These are phyloP conservation scores for Typhlichthys subterraneus DNA, from an alignment of 2,797 vertebrate genomes.

Conservation along the genomic window DNA sequence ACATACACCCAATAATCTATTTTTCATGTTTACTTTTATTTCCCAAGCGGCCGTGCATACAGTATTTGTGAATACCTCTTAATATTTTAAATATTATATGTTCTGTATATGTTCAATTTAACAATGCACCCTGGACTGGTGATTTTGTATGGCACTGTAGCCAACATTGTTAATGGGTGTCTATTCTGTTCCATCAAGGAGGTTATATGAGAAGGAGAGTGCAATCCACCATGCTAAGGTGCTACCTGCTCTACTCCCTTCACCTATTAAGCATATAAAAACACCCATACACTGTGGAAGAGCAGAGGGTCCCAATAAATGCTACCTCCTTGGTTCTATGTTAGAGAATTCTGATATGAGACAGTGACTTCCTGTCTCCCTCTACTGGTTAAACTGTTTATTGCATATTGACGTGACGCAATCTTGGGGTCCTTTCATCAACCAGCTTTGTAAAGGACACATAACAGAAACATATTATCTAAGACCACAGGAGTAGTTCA, in stretches of 20 bases:
- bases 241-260: no score
- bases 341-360: neutral
- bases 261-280: no score
- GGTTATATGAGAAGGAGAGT: no score
- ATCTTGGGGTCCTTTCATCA: neutral
- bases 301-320: neutral
- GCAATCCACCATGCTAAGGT: no score
- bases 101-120: no score
- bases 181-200: no score
- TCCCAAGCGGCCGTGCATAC: neutral
- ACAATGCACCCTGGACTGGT: no score
- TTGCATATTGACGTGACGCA: conserved; percentile 11
- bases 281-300: no score
- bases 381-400: conserved; percentile 48
- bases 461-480: neutral
- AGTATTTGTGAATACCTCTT: neutral
- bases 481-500: neutral
- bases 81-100: no score
- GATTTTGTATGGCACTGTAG: no score
- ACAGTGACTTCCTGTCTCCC: conserved; percentile 38
- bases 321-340: neutral
- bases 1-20: conserved; percentile 8
- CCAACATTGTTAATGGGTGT: no score
- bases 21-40: neutral
- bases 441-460: neutral